phyloP scores from a whole-genome alignment of 2,888 invertebrate species.

The Epinotia brunnichana region DNA sequence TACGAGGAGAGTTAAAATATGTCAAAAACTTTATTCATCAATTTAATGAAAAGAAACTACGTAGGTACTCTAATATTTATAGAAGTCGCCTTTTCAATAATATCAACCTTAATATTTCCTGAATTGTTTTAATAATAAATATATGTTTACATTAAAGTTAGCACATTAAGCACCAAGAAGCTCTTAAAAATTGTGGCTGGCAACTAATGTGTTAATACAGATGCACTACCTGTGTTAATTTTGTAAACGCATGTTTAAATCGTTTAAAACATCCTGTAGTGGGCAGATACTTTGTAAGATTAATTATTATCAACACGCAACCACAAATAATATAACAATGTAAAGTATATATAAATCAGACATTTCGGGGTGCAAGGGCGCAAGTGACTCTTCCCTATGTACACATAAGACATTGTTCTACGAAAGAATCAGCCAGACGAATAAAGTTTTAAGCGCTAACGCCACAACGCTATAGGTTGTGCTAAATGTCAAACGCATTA shows the following conservation, averaged over 20 bases:
- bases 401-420: not conserved
- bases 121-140: not conserved
- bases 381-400: not conserved
- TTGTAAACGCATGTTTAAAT: conserved; percentile 9
- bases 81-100: not conserved
- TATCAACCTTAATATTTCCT: not conserved
- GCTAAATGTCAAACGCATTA: conserved; percentile 51
- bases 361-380: not conserved
- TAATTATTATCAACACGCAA: conserved; percentile 43
- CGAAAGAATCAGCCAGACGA: conserved; percentile 1
- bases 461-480: conserved; percentile 40
- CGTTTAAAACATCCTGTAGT: conserved; percentile 7
- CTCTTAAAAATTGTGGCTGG: not conserved
- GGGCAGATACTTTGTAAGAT: conserved; percentile 45
- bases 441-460: conserved; percentile 36
- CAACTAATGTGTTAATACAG: not conserved
- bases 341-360: not conserved
- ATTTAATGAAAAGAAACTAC: no score
- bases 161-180: no score
- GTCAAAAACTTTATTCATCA: not conserved
- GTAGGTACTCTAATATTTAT: not conserved
- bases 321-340: conserved; percentile 26
- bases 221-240: conserved; percentile 13
- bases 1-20: not conserved
- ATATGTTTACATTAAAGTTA: not conserved